Base-by-base conservation (phyloP, 1,140 invertebrate species). In the Drosophila nigromelanica region DNA sequence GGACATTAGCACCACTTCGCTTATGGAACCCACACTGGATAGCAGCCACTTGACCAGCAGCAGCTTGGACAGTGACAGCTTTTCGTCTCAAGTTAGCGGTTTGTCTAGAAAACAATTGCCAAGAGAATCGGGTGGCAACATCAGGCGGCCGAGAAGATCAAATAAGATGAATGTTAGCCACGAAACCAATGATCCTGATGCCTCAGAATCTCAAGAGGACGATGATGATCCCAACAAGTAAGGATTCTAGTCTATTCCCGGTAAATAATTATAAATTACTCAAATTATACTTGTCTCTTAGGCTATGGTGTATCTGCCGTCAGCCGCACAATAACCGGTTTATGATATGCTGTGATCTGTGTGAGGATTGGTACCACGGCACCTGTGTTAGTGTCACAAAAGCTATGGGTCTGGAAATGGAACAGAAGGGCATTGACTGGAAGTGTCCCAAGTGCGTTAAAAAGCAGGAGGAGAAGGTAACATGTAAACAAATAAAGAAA, bases 291-390 rank as follows among this genome's bases (percentile, higher is more conserved):
- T 62, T 12, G 10, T 76, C 56, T 33, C 2, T 3, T 76, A 96
- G 96, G 92, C 93, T 99, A 21, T 99, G 98, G 97, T 99, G 98
- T 92, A 97, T 99, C 83, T 99, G 98, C 91, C 95, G 96, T 80
- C 96, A 98, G 85, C 98, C 98, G 0, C 97, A 99, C 91, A 98
- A 98, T 82, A 98, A 98, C 92, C 94, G 97, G 33, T 99, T 99
- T 91, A 99, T 99, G 98, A 99, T 99, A 87, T 98, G 97, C 90
- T 99, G 98, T 92, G 98, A 99, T 92, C 94, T 94, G 1, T 99
- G 98, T 92, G 96, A 98, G 91, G 97, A 99, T 83, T 99, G 98
- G 98, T 99, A 97, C 90, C 98, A 99, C 92, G 98, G 98, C 6
- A 97, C 96, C 83, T 99, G 98, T 93, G 98, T 99, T 5, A 97